Conservation (phyloP, 2,888 invertebrate genomes). For the Platynereis dumerilii region DNA sequence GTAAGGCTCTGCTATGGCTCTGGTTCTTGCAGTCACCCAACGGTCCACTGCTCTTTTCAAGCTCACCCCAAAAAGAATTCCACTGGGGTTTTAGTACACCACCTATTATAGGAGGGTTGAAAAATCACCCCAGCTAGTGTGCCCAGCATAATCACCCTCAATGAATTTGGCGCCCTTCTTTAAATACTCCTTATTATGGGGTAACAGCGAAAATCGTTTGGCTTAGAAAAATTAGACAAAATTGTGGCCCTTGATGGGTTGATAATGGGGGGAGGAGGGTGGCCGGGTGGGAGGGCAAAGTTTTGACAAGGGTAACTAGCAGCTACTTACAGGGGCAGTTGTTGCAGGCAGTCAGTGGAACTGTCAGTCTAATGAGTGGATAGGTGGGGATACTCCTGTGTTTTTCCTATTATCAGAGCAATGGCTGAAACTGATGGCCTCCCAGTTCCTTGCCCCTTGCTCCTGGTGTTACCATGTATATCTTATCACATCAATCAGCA, state of each 20-base stretch:
- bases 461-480: too few relatives aligned
- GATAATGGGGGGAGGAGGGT: neutral
- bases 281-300: neutral
- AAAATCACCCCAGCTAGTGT: too few relatives aligned
- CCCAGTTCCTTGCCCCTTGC: too few relatives aligned
- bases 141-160: slow-evolving; percentile 2
- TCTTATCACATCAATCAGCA: too few relatives aligned
- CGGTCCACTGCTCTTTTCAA: too few relatives aligned
- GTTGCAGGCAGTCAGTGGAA: too few relatives aligned
- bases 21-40: too few relatives aligned
- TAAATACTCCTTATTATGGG: slow-evolving; percentile 16
- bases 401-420: too few relatives aligned
- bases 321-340: neutral
- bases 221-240: slow-evolving; percentile 3
- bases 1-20: too few relatives aligned
- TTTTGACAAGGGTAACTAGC: slow-evolving; percentile 4
- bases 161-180: slow-evolving; percentile 19
- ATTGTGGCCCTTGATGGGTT: neutral
- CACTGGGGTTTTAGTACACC: neutral
- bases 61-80: neutral
- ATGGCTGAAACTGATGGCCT: too few relatives aligned
- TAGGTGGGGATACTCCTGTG: too few relatives aligned
- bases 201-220: slow-evolving; percentile 3
- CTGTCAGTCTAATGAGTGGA: too few relatives aligned
- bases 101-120: neutral